These are phyloP conservation scores for Macrocentrus cingulum DNA, from an alignment of 1,140 invertebrate genomes.

Conservation along the genomic window DNA sequence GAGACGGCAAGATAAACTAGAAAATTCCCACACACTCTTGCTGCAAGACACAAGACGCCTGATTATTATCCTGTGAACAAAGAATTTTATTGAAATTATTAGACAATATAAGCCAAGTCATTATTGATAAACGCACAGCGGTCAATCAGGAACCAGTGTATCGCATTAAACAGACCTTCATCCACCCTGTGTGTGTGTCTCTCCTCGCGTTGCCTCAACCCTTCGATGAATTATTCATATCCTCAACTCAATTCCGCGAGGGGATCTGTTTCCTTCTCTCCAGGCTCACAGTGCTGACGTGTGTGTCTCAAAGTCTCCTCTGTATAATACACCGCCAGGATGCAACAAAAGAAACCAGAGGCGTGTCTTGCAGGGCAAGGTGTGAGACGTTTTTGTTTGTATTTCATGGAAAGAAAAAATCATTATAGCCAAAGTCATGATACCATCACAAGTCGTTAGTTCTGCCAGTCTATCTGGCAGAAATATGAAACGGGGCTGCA, in stretches of 20 bases:
- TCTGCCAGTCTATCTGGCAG: slow-evolving; percentile 3
- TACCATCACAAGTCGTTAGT: not conserved
- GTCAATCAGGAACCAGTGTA: slow-evolving; percentile 53
- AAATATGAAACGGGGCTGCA: slow-evolving; percentile 21
- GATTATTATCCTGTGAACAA: too few relatives aligned
- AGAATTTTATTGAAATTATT: too few relatives aligned
- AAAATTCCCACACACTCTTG: too few relatives aligned
- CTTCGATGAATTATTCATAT: slow-evolving; percentile 50
- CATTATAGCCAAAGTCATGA: not conserved
- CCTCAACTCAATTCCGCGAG: slow-evolving; percentile 48
- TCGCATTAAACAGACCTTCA: slow-evolving; percentile 45
- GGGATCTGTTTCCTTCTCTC: slow-evolving; percentile 24
- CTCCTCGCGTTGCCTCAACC: slow-evolving; percentile 26
- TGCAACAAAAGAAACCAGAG: not conserved
- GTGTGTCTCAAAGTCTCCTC: slow-evolving; percentile 36
- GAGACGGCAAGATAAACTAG: too few relatives aligned
- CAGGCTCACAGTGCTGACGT: too few relatives aligned
- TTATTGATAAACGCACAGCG: too few relatives aligned
- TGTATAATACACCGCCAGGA: slow-evolving; percentile 1
- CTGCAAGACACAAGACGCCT: too few relatives aligned
- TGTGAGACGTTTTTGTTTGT: not conserved
- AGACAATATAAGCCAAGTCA: too few relatives aligned
- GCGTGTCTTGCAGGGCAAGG: not conserved
- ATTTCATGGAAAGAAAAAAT: not conserved
- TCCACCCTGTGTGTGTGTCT: slow-evolving; percentile 31